A percentile compares a stretch with the other conserved stretches of the same genome.
These are phyloP conservation scores for Cherax destructor DNA, from an alignment of 1,140 invertebrate species.

Conservation along the genomic window DNA sequence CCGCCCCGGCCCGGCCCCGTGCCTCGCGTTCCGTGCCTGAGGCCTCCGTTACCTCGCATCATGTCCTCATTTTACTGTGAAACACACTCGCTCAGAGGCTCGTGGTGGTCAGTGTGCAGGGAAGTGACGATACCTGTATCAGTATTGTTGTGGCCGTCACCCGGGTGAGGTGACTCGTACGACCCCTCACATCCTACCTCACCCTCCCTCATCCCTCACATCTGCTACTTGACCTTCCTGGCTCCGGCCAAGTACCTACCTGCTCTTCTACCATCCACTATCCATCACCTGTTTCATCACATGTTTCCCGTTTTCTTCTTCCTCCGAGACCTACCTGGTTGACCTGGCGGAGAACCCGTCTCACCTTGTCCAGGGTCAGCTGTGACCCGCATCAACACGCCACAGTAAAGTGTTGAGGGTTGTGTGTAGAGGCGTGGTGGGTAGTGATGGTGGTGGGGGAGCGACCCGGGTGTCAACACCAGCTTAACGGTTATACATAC, in stretches of 20 bases:
- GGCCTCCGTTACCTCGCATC: constrained; percentile 65
- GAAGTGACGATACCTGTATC: constrained; percentile 55
- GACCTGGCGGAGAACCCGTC: constrained; percentile 19
- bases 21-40: constrained; percentile 69
- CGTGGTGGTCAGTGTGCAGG: constrained; percentile 55
- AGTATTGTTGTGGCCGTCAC: constrained; percentile 65
- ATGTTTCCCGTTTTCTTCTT: not conserved
- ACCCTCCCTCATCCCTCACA: constrained; percentile 14
- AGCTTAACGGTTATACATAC: constrained; percentile 39
- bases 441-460: constrained; percentile 39
- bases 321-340: not conserved
- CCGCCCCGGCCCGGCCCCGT: constrained; percentile 60
- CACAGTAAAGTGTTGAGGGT: constrained; percentile 32
- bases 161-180: constrained; percentile 11
- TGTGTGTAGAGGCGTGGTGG: constrained; percentile 12
- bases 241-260: not conserved
- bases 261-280: not conserved
- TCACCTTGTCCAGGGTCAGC: constrained; percentile 19
- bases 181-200: constrained; percentile 43
- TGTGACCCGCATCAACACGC: constrained; percentile 42
- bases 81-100: constrained; percentile 68
- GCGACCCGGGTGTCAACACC: constrained; percentile 4
- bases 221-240: not conserved
- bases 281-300: not conserved
- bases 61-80: constrained; percentile 64